A percentile compares a stretch with the other conserved stretches of the same genome.
Conservation (phyloP, 2,797 vertebrate species). For the Semotilus atromaculatus region DNA sequence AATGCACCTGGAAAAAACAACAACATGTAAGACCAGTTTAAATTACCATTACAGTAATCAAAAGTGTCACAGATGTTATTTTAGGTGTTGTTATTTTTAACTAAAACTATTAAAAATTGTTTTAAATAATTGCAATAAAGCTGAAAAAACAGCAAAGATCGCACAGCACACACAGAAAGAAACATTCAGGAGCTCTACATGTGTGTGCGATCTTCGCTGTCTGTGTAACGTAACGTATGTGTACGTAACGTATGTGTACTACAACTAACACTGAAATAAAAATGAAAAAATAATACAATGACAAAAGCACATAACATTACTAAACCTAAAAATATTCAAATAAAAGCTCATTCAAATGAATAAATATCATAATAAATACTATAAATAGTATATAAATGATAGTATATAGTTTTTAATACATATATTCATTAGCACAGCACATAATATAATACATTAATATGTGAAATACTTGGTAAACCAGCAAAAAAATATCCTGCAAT, state of each 20-base stretch:
- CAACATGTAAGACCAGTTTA: not conserved
- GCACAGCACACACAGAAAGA: no score
- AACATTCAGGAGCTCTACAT: no score
- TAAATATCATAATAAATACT: not conserved
- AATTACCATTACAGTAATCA: not conserved
- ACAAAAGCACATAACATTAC: not conserved
- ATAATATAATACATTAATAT: not conserved
- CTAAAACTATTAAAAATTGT: not conserved
- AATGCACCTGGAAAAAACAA: slow-evolving; percentile 87
- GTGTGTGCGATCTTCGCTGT: no score
- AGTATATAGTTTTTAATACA: not conserved
- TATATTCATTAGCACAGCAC: not conserved
- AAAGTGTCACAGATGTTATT: not conserved
- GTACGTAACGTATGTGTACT: no score
- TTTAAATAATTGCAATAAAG: not conserved
- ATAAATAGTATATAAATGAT: not conserved
- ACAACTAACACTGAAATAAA: not conserved
- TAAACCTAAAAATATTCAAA: not conserved
- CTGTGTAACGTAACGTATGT: no score
- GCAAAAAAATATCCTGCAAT: not conserved
- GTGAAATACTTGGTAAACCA: no score
- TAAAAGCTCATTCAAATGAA: not conserved
- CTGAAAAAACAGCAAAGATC: not conserved
- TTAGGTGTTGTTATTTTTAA: not conserved
- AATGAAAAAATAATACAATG: not conserved